phyloP scores from a whole-genome alignment of 2,797 vertebrate species.

The Melanotaenia trifasciata region DNA sequence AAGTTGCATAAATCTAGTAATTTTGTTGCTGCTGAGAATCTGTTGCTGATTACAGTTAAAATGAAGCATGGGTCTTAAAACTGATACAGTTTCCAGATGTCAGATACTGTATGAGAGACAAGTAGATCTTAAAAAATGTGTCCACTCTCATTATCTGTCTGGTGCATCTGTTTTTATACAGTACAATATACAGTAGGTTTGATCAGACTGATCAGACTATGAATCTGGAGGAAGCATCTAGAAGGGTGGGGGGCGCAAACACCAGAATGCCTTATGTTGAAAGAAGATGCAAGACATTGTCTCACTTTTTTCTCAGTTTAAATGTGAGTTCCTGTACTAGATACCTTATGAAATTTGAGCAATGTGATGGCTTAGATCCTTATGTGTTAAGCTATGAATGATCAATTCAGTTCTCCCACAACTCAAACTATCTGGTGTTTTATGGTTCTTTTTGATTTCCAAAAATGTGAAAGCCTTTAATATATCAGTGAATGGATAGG shows the following conservation, averaged over 20 bases:
- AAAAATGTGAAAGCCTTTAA: too few relatives aligned
- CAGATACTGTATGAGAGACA: conserved; percentile 62
- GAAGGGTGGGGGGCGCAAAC: neutral
- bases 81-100: conserved; percentile 76
- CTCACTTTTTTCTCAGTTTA: too few relatives aligned
- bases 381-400: neutral
- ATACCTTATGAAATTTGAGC: neutral
- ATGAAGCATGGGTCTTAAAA: conserved; percentile 62
- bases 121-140: conserved; percentile 41
- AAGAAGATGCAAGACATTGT: too few relatives aligned
- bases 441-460: too few relatives aligned
- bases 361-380: neutral
- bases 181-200: conserved; percentile 19
- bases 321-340: neutral
- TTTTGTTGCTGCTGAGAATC: conserved; percentile 63
- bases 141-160: conserved; percentile 27
- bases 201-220: conserved; percentile 45
- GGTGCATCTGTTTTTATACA: conserved; percentile 30
- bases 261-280: too few relatives aligned
- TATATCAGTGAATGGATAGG: too few relatives aligned
- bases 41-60: conserved; percentile 77
- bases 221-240: conserved; percentile 62
- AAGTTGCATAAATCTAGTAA: conserved; percentile 59
- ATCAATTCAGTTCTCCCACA: neutral
- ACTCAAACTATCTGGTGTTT: too few relatives aligned